phyloP scores from a whole-genome alignment of 92 coral and sea anemone genomes.

The Actinostola sp. region DNA sequence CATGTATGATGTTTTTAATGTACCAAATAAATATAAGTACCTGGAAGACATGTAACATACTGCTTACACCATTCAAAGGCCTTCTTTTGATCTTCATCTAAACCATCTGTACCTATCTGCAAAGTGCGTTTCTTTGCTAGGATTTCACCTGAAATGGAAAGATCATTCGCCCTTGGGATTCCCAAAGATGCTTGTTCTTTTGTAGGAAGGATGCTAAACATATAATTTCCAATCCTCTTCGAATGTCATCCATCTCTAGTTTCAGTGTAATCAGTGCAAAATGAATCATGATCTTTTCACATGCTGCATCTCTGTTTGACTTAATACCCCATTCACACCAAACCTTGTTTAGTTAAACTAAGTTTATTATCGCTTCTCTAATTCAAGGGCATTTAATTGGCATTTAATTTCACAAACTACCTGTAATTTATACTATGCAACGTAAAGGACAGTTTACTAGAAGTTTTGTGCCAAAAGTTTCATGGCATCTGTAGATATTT shows the following conservation, averaged over 20 bases:
- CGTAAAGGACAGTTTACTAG: too few species aligned
- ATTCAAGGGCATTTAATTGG: too few species aligned
- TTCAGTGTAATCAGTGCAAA: slow-evolving; percentile 23
- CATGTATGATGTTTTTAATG: too few species aligned
- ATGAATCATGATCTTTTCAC: slow-evolving; percentile 36
- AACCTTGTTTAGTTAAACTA: too few species aligned
- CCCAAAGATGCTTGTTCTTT: slow-evolving; percentile 20
- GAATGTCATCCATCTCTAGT: slow-evolving; percentile 41
- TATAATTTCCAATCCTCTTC: slow-evolving; percentile 45
- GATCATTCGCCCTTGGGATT: slow-evolving; percentile 21
- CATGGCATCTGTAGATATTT: too few species aligned
- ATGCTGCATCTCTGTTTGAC: slow-evolving; percentile 38
- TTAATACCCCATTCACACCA: too few species aligned
- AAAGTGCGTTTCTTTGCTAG: slow-evolving; percentile 28
- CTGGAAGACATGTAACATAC: slow-evolving; percentile 29
- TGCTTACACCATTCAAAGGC: slow-evolving; percentile 30
- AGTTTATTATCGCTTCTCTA: too few species aligned
- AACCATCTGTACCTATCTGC: slow-evolving; percentile 9
- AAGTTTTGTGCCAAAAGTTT: too few species aligned
- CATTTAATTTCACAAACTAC: too few species aligned
- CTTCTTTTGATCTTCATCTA: slow-evolving; percentile 23
- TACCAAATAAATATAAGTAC: not conserved
- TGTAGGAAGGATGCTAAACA: slow-evolving; percentile 39
- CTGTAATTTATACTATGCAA: too few species aligned
- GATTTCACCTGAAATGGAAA: slow-evolving; percentile 25